Percentiles rank a stretch among this genome's conserved stretches.
These are phyloP conservation scores for Sturnus vulgaris DNA, from an alignment of 2,113 vertebrate species.

Conservation along the genomic window DNA sequence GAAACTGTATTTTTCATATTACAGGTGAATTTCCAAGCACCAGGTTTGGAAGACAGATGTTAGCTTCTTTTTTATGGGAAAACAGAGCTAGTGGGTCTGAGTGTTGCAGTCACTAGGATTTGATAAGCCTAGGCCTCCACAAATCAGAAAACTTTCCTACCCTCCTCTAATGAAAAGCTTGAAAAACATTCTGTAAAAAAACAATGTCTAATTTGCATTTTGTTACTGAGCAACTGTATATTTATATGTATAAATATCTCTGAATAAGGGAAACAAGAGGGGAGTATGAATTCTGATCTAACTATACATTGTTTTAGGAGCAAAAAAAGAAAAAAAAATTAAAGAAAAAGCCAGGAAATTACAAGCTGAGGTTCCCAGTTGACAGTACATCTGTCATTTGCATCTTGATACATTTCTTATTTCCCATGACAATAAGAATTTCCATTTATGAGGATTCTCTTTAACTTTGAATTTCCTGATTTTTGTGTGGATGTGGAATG, in stretches of 20 bases:
- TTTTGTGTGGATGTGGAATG: background rate
- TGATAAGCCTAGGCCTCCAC: background rate
- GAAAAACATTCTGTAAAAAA: background rate
- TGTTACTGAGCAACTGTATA: background rate
- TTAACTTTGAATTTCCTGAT: slow-evolving; percentile 20
- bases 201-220: background rate
- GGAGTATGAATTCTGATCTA: background rate
- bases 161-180: background rate
- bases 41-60: background rate
- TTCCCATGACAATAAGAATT: slow-evolving; percentile 7
- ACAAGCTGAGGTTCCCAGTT: background rate
- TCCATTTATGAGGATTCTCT: background rate
- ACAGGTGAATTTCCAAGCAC: background rate
- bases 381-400: slow-evolving; percentile 31
- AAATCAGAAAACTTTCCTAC: background rate
- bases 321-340: background rate
- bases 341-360: slow-evolving; percentile 39
- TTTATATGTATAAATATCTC: background rate
- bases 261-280: background rate
- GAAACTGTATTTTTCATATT: background rate
- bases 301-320: background rate
- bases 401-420: background rate
- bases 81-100: background rate
- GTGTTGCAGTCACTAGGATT: background rate
- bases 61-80: background rate